Evolutionary conservation across 2,797 vertebrate genomes (phyloP).

Genomic region (Nasua narica): DNA sequence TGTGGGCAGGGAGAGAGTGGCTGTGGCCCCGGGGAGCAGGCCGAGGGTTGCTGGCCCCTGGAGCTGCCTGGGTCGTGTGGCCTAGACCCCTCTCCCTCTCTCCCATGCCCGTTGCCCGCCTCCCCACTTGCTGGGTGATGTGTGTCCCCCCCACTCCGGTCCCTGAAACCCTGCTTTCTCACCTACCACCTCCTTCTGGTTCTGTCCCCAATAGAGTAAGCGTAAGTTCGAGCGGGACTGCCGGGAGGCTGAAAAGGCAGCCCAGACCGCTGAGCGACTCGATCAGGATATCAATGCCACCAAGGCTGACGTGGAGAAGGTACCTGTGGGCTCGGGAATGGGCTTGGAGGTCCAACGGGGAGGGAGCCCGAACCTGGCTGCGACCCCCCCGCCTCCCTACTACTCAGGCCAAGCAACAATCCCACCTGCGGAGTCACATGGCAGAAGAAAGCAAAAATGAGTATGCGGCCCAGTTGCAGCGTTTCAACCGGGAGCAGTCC

Average conservation of each 20-base stretch:
- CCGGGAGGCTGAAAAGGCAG: slow-evolving; percentile 90
- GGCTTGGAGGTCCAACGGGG: neutral
- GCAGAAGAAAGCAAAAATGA: slow-evolving; percentile 92
- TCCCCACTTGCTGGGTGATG: neutral
- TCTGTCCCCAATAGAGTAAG: slow-evolving; percentile 84
- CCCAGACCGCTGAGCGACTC: slow-evolving; percentile 86
- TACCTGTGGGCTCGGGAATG: neutral
- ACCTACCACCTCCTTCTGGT: neutral
- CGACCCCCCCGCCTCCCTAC: accelerated
- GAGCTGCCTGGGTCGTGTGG: neutral
- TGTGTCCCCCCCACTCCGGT: neutral
- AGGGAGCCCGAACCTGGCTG: neutral
- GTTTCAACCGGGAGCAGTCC: slow-evolving; percentile 91
- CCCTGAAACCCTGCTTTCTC: neutral
- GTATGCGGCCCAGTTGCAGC: slow-evolving; percentile 90
- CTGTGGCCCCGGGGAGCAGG: neutral
- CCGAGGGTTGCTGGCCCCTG: no score
- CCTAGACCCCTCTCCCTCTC: neutral
- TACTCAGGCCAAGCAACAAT: slow-evolving; percentile 87
- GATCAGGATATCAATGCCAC: slow-evolving; percentile 88
- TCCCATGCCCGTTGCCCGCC: no score
- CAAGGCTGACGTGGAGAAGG: slow-evolving; percentile 90
- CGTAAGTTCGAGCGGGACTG: slow-evolving; percentile 92
- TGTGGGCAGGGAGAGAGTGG: neutral
- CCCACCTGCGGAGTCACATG: slow-evolving; percentile 84